phyloP scores from a whole-genome alignment of 1,140 invertebrate species.

The Rhopalosiphum maidis region DNA sequence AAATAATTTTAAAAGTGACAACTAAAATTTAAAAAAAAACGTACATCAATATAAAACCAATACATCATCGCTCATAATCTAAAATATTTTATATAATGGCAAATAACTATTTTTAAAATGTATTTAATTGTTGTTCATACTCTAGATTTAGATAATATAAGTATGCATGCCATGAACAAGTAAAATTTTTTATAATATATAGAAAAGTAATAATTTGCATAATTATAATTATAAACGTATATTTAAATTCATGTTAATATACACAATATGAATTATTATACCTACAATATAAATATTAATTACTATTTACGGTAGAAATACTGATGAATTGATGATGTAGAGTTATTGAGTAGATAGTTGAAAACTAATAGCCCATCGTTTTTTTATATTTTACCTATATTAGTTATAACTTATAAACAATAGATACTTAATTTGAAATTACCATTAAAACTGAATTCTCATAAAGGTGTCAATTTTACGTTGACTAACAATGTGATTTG shows the following conservation, averaged over 20 bases:
- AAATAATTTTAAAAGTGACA: not conserved
- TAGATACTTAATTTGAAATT: not conserved
- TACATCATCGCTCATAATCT: not conserved
- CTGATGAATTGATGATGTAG: not conserved
- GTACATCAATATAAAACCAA: not conserved
- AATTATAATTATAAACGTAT: not conserved
- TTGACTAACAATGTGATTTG: not conserved
- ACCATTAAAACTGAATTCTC: not conserved
- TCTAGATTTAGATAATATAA: not conserved
- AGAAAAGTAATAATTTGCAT: not conserved
- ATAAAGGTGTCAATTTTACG: not conserved
- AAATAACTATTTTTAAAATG: not conserved
- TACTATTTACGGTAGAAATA: not conserved
- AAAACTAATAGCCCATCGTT: not conserved
- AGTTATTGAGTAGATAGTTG: not conserved
- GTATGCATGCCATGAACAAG: not conserved
- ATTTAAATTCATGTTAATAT: not conserved
- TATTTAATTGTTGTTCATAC: not conserved
- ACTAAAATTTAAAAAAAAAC: not conserved
- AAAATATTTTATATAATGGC: not conserved
- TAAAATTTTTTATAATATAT: not conserved
- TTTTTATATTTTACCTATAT: not conserved
- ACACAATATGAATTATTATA: not conserved
- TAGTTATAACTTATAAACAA: too few species aligned
- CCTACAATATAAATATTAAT: not conserved